These are phyloP conservation scores for Luehdorfia chinensis DNA, from an alignment of 1,140 invertebrate species.

Conservation along the genomic window DNA sequence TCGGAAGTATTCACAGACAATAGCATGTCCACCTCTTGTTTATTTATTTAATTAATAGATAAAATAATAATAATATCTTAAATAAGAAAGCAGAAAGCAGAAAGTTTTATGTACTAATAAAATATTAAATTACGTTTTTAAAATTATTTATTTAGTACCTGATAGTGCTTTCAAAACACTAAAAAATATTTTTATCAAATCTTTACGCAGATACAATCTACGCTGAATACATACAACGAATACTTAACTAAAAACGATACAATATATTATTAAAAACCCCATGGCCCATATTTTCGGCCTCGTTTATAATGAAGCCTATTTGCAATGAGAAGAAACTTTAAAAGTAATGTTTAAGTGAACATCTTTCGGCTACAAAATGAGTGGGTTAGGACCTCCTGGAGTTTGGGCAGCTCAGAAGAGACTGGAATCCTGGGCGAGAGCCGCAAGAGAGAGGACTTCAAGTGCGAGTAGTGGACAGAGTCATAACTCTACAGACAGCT, in stretches of 20 bases:
- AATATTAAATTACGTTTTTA: no score
- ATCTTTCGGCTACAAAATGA: slow-evolving; percentile 66
- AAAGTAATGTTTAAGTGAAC: slow-evolving; percentile 34
- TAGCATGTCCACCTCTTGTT: no score
- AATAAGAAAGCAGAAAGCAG: no score
- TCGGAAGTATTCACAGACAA: no score
- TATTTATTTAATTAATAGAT: no score
- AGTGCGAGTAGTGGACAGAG: slow-evolving; percentile 78
- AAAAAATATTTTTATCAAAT: no score
- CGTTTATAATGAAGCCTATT: slow-evolving; percentile 3
- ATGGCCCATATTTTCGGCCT: slow-evolving; percentile 9
- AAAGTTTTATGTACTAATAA: no score
- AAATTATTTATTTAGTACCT: no score
- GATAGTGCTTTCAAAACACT: no score
- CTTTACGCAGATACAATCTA: slow-evolving; percentile 2
- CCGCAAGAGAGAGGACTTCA: slow-evolving; percentile 81
- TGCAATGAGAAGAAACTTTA: not conserved
- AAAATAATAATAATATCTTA: no score
- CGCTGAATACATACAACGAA: slow-evolving; percentile 28
- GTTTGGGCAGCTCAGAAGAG: slow-evolving; percentile 84
- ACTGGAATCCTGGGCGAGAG: slow-evolving; percentile 83
- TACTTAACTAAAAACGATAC: slow-evolving; percentile 22
- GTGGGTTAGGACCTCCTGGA: slow-evolving; percentile 81
- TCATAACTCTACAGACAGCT: slow-evolving; percentile 78
- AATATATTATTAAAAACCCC: slow-evolving; percentile 7